phyloP scores from a whole-genome alignment of 2,113 vertebrate species.

The Pogonocichla stellata region DNA sequence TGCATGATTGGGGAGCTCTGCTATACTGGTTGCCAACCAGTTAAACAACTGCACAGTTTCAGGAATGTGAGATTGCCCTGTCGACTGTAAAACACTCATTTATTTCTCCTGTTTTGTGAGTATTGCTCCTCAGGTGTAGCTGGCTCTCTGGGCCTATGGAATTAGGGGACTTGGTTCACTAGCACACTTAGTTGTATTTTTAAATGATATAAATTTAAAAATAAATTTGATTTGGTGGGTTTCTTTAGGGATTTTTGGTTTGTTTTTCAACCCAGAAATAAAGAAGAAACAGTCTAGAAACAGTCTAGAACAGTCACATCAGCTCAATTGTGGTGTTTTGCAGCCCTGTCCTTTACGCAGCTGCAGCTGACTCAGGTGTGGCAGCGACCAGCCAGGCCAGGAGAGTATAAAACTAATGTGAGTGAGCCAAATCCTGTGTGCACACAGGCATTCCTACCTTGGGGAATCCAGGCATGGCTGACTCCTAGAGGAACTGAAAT shows the following conservation, averaged over 20 bases:
- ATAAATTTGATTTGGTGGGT: neutral
- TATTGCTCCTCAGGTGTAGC: neutral
- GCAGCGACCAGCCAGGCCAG: neutral
- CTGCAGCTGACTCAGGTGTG: neutral
- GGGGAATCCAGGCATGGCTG: slow-evolving; percentile 14
- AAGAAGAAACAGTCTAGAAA: neutral
- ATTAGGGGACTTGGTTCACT: neutral
- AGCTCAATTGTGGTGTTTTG: neutral
- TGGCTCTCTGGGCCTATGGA: neutral
- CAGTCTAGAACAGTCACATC: neutral
- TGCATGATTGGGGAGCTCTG: neutral
- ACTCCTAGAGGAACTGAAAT: slow-evolving; percentile 33
- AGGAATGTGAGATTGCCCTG: neutral
- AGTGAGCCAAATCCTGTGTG: neutral
- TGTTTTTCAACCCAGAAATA: neutral
- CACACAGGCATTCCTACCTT: neutral
- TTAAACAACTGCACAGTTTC: neutral
- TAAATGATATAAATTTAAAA: neutral
- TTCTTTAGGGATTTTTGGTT: neutral
- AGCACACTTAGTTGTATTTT: neutral
- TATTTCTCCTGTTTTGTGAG: neutral
- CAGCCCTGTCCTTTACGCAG: neutral
- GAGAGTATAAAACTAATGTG: neutral
- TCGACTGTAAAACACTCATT: neutral
- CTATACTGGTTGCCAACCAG: neutral